Evolutionary conservation across 2,113 vertebrate genomes (phyloP).

Genomic region (Marmota monax): DNA sequence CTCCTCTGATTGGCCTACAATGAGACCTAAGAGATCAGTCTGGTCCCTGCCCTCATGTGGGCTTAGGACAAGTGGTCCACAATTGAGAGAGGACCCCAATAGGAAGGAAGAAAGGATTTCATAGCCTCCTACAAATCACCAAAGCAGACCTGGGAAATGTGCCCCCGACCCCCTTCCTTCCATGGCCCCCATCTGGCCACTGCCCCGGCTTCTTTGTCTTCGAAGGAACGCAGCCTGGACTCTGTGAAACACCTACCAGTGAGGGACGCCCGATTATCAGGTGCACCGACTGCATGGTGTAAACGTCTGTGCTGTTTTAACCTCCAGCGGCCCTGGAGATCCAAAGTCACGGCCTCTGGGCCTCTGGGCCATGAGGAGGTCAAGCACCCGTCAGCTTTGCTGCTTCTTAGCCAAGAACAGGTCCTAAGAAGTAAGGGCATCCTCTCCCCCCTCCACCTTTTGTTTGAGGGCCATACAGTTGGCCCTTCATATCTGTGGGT

Average conservation of each 20-base stretch:
- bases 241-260: background rate
- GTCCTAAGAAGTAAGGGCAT: background rate
- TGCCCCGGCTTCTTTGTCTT: background rate
- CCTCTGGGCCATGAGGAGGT: background rate
- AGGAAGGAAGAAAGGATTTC: background rate
- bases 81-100: background rate
- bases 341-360: background rate
- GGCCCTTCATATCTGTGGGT: background rate
- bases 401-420: background rate
- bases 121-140: background rate
- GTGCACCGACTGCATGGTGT: fast-evolving
- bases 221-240: background rate
- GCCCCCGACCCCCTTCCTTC: background rate
- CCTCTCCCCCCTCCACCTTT: background rate
- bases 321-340: background rate
- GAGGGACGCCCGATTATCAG: background rate
- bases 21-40: fast-evolving
- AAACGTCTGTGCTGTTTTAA: background rate
- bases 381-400: fast-evolving
- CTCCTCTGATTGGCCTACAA: background rate
- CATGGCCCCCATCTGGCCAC: background rate
- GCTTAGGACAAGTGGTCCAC: background rate
- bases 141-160: background rate
- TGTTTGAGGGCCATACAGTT: background rate
- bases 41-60: background rate